These are phyloP conservation scores for Peromyscus eremicus DNA, from an alignment of 2,797 vertebrate species.

Conservation along the genomic window DNA sequence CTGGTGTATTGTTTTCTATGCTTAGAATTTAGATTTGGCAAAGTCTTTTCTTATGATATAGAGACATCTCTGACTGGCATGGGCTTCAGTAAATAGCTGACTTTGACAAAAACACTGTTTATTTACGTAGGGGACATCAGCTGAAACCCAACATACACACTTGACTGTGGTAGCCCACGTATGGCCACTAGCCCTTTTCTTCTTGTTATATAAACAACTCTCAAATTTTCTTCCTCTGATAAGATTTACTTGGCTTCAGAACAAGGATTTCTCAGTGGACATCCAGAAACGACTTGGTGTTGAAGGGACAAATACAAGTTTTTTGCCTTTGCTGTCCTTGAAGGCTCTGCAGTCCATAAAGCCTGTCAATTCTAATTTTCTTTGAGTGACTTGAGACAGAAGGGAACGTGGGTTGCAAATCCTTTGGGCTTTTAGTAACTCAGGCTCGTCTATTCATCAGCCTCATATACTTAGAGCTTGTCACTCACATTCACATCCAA, in stretches of 20 bases:
- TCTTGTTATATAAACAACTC: background rate
- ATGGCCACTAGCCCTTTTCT: background rate
- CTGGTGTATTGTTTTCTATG: background rate
- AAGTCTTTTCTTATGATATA: background rate
- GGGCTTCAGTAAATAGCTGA: background rate
- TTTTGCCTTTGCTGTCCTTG: slow-evolving; percentile 62
- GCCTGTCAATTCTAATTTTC: slow-evolving; percentile 72
- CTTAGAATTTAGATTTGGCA: background rate
- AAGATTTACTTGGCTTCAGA: slow-evolving; percentile 53
- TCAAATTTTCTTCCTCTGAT: slow-evolving; percentile 12
- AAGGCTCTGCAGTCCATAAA: slow-evolving; percentile 45
- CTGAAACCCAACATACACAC: background rate
- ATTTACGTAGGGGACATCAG: background rate
- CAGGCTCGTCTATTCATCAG: background rate
- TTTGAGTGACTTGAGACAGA: slow-evolving; percentile 60
- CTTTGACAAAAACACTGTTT: background rate
- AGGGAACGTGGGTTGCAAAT: slow-evolving; percentile 42
- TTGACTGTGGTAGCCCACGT: rapidly evolving
- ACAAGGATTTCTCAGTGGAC: slow-evolving; percentile 56
- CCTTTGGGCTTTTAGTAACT: slow-evolving; percentile 55
- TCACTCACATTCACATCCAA: background rate
- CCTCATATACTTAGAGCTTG: background rate
- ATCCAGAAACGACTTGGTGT: background rate
- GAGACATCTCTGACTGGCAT: background rate
- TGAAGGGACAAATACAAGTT: slow-evolving; percentile 39